Base-by-base conservation (phyloP, 2,888 invertebrate genomes). In the Xylota segnis region DNA sequence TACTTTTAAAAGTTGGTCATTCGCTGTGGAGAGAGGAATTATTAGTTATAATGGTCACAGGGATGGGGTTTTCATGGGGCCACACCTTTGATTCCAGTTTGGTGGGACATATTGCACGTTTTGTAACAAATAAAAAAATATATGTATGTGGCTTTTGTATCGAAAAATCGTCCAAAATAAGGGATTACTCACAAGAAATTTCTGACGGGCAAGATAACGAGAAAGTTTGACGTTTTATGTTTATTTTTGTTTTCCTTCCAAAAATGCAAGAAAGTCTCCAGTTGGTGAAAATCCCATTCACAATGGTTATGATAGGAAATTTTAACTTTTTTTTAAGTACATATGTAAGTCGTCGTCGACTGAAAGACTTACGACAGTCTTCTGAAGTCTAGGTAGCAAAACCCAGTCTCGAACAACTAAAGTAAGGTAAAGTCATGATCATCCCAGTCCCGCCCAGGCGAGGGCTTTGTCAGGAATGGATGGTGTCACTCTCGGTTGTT, bases 31-130 rank as follows among this genome's bases (percentile, higher is more conserved):
- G 1, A 74, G 10, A 75, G 18, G 2, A 5, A 14, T 47, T 58
- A 34, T 87, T 9, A 1, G 47, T 63, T 74, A 63, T 16, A 37
- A n/a, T 47, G 6, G 0, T 0, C 65, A 23, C 23, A 23, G 23
- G n/a, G 4, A 5, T 2, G 6, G 18, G 5, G 12, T 1, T 6
- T 23, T n/a, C 7, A n/a, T 52, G 61, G 40, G 34, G 40, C 40
- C 87, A 83, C 93, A 97, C 97, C 96, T 95, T 95, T 96, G 88
- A 97, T 97, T 91, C 97, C 97, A 14, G 97, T 97, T 94, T 97
- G 97, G 91, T 97, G 97, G 90, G 97, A 97, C 97, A 97, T 97
- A 91, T 89, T 93, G 72, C 71, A 71, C 66, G 56, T 76, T 32
- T 72, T 66, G 27, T 77, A 77, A 76, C 76, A 76, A 56, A 68